Conservation (phyloP, 2,113 vertebrate genomes). For the Crotalus tigris region DNA sequence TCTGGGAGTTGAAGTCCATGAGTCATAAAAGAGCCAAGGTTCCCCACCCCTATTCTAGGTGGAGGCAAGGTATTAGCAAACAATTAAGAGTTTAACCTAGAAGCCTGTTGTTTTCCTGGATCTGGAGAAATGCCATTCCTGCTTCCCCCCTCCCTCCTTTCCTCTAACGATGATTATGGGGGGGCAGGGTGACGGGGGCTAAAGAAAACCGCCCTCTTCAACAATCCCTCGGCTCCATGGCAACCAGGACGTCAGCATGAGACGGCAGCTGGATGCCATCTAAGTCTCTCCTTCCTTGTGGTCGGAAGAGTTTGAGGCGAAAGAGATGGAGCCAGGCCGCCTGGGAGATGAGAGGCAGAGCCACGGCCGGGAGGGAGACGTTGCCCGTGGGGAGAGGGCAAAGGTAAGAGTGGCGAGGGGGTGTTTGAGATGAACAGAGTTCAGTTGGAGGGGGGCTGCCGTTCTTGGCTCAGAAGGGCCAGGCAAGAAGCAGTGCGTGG, state of each 20-base stretch:
- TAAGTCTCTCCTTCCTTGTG: not conserved
- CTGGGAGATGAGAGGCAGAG: not conserved
- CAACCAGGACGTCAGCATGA: constrained; percentile 67
- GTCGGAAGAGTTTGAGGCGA: not conserved
- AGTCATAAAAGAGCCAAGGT: too few relatives aligned
- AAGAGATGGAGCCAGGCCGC: not conserved
- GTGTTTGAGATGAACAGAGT: too few relatives aligned
- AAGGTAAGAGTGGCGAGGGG: not conserved
- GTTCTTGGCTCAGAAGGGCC: not conserved
- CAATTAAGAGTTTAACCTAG: not conserved
- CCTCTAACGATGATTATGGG: constrained; percentile 34
- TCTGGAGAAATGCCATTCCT: not conserved
- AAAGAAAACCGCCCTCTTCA: constrained; percentile 66
- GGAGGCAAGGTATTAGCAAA: not conserved
- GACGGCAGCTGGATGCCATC: not conserved
- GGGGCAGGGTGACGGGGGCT: constrained; percentile 67
- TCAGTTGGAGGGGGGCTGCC: not conserved
- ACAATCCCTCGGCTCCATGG: constrained; percentile 70
- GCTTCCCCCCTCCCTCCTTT: not conserved
- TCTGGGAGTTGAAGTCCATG: too few relatives aligned
- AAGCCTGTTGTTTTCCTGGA: not conserved
- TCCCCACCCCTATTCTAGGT: too few relatives aligned
- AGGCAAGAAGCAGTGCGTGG: not conserved
- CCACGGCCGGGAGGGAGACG: not conserved
- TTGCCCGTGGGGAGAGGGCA: not conserved